These are phyloP conservation scores for Alviniconcha marisindica DNA, from an alignment of 1,140 invertebrate species.

Conservation along the genomic window DNA sequence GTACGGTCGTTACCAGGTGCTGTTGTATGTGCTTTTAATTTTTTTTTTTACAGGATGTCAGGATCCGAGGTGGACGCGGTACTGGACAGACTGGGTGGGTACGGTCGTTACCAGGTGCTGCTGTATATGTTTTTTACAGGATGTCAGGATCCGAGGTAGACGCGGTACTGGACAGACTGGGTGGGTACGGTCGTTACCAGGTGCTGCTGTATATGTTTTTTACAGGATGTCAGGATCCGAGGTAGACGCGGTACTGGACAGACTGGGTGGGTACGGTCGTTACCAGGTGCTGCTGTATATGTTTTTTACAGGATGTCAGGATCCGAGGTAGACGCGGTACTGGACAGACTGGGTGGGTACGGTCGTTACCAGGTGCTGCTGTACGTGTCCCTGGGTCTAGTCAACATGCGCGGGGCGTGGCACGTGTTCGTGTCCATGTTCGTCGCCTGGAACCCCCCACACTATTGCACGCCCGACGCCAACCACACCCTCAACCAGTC, in stretches of 20 bases:
- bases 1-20: too few relatives aligned
- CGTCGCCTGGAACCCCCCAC: conserved; percentile 12
- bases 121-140: too few relatives aligned
- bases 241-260: too few relatives aligned
- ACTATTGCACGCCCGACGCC: conserved; percentile 43
- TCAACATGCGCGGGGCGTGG: conserved; percentile 86
- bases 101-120: too few relatives aligned
- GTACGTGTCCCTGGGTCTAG: conserved; percentile 88
- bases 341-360: conserved; percentile 91
- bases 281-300: too few relatives aligned
- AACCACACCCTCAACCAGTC: conserved; percentile 46
- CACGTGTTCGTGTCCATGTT: conserved; percentile 86
- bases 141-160: background rate
- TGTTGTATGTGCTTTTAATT: too few relatives aligned
- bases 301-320: conserved; percentile 6
- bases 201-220: background rate
- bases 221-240: too few relatives aligned
- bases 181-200: background rate
- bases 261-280: too few relatives aligned
- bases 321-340: conserved; percentile 90
- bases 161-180: background rate
- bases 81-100: too few relatives aligned
- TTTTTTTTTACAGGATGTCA: too few relatives aligned
- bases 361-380: conserved; percentile 90
- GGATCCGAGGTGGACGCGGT: too few relatives aligned